Conservation (phyloP, 1,140 invertebrate species). For the Homalodisca vitripennis region DNA sequence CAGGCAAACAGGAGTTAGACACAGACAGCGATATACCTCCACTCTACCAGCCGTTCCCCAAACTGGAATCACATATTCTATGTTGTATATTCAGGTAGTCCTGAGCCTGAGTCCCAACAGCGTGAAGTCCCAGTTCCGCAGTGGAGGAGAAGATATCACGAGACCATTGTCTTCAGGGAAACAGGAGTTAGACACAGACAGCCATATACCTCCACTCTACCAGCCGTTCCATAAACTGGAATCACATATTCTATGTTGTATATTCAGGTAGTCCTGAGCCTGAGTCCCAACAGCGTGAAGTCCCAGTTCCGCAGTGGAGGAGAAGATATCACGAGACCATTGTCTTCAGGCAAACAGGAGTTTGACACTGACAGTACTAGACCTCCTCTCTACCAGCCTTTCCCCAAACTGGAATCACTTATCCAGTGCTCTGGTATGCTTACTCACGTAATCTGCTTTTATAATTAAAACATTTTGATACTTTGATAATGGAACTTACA, state of each 20-base stretch:
- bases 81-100: conserved; percentile 45
- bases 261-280: conserved; percentile 29
- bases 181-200: conserved; percentile 71
- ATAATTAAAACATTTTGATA: no score
- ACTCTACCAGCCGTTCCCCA: conserved; percentile 47
- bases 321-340: no score
- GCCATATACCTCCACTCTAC: conserved; percentile 73
- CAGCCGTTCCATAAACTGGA: conserved; percentile 77
- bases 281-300: no score
- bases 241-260: conserved; percentile 63
- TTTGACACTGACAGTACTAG: conserved; percentile 69
- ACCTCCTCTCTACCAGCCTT: conserved; percentile 76
- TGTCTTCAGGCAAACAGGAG: no score
- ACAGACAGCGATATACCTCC: neutral
- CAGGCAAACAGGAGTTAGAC: no score
- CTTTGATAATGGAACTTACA: no score
- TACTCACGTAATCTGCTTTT: no score
- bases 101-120: neutral
- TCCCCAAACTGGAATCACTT: conserved; percentile 73
- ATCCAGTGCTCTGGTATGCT: conserved; percentile 61
- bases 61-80: conserved; percentile 72
- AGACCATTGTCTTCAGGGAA: conserved; percentile 66
- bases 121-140: neutral
- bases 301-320: no score
- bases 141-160: conserved; percentile 37